Evolutionary conservation across 2,888 invertebrate species (phyloP), one percentile per base, ranked within the genome.

Genomic region (Ormyrus pomaceus): DNA sequence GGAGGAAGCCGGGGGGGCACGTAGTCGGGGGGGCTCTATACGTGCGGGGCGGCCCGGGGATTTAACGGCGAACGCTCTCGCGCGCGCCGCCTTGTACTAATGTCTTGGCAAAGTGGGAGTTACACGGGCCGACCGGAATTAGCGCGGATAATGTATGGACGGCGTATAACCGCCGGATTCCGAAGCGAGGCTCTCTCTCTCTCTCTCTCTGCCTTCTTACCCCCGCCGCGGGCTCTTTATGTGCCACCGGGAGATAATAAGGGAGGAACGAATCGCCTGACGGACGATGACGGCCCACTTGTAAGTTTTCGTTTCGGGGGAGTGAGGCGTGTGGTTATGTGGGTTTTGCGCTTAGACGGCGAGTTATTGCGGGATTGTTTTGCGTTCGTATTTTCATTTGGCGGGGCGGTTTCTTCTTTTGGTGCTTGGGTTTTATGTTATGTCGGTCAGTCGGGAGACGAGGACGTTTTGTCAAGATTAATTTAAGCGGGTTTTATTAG

Each of bases 31-130:
- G 80, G 74, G 83, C 81, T 19, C 3, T 34, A 4, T 34, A 34
- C 34, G 34, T 4, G 34, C 34, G 34, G 34, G 34, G 34, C 34
- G 34, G 4, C 34, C 34, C 34, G 34, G 65, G 84, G 86, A 86
- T 87, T 87, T 86, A 86, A 82, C 80, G 83, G 83, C 82, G 83
- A 77, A 71, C 80, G 82, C 34, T 2, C 34, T 2, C 34, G 3
- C 34, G 34, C 34, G 34, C 34, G 34, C 34, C 34, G 84, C 85
- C 87, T 87, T 86, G 85, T 84, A 85, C 86, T 87, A 86, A 87
- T 87, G 86, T 87, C 85, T 85, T 79, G 77, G 84, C 83, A 84
- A 85, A 86, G 84, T 85, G 83, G 82, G 84, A 84, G 85, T 84
- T 86, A 85, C 86, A 86, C 83, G 75, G 84, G 84, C 83, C 84